Conservation (phyloP, 2,888 invertebrate species). For the Lymantria monacha region DNA sequence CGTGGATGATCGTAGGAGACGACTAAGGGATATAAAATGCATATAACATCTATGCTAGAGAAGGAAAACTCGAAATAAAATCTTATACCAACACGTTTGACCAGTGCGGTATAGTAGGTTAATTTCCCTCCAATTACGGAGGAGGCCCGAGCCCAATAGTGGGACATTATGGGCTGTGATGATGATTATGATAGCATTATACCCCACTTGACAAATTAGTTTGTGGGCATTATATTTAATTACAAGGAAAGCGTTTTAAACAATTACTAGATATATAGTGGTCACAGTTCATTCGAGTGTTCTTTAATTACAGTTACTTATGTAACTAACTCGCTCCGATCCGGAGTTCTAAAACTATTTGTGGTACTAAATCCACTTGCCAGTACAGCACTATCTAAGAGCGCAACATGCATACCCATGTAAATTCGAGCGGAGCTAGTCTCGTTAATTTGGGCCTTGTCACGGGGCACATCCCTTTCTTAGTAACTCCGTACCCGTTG, state of each 20-base stretch:
- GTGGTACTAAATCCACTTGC: constrained; percentile 67
- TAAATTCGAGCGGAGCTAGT: constrained; percentile 65
- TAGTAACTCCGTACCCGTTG: constrained; percentile 54
- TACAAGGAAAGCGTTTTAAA: constrained; percentile 31
- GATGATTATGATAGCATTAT: too few relatives aligned
- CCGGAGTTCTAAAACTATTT: constrained; percentile 69
- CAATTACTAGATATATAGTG: constrained; percentile 30
- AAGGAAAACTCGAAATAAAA: too few relatives aligned
- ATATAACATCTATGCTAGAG: too few relatives aligned
- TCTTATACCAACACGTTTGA: too few relatives aligned
- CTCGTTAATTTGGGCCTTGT: constrained; percentile 76
- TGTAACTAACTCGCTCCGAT: constrained; percentile 44
- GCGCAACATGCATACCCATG: constrained; percentile 76
- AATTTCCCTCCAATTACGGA: too few relatives aligned
- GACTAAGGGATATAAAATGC: too few relatives aligned
- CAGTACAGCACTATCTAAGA: constrained; percentile 59
- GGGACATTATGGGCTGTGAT: too few relatives aligned
- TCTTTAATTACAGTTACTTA: constrained; percentile 68
- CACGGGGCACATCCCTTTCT: constrained; percentile 75
- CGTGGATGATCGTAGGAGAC: too few relatives aligned
- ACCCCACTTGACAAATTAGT: too few relatives aligned
- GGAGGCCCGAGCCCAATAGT: too few relatives aligned
- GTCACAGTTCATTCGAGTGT: constrained; percentile 55
- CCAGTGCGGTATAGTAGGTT: too few relatives aligned
- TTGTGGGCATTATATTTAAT: too few relatives aligned